A percentile compares a stretch with the other conserved stretches of the same genome.
phyloP scores from a whole-genome alignment of 2,113 vertebrate species.

The Puffinus mauretanicus region DNA sequence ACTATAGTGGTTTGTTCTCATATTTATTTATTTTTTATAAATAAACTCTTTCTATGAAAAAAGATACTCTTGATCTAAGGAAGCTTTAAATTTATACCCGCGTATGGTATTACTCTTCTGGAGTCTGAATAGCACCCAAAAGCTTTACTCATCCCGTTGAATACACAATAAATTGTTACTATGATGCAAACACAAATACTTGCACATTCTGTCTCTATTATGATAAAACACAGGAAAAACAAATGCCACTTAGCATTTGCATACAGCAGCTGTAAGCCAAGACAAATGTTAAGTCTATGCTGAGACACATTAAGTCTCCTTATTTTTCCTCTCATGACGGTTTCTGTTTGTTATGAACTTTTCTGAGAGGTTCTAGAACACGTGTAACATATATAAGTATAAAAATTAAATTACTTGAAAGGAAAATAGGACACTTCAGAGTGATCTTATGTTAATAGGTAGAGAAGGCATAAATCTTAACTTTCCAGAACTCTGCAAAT shows the following conservation, averaged over 20 bases:
- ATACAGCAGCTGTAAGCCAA: not conserved
- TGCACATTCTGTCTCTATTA: not conserved
- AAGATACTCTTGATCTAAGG: not conserved
- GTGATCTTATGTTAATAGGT: not conserved
- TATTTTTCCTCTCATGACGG: not conserved
- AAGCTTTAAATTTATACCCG: not conserved
- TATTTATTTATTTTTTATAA: not conserved
- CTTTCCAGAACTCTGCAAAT: not conserved
- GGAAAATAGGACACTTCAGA: not conserved
- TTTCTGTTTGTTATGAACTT: not conserved
- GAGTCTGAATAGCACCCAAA: not conserved
- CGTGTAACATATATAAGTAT: not conserved
- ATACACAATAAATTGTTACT: conserved; percentile 26
- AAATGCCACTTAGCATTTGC: not conserved
- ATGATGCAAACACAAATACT: not conserved
- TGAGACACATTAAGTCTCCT: not conserved
- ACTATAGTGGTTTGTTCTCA: not conserved
- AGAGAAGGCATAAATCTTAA: not conserved
- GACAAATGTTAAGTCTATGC: not conserved
- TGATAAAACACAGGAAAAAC: not conserved
- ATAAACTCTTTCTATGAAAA: not conserved
- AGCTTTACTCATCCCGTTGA: not conserved
- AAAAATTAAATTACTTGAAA: not conserved
- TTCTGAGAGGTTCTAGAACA: not conserved
- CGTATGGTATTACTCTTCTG: not conserved